Conservation (phyloP, 2,797 vertebrate species). For the Sebastes vulpes region DNA sequence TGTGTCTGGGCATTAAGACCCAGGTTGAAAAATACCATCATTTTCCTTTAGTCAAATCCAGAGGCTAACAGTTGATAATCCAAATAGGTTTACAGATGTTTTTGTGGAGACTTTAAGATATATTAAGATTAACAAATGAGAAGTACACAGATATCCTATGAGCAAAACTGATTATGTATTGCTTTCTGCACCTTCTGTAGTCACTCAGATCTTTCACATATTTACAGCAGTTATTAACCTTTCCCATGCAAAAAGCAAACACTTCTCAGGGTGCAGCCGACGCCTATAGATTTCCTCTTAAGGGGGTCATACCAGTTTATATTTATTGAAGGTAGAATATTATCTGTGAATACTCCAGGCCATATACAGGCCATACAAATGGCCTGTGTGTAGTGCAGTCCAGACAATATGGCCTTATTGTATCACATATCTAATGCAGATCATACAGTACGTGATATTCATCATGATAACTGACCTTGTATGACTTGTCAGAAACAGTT, state of each 20-base stretch:
- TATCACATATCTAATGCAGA: neutral
- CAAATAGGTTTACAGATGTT: neutral
- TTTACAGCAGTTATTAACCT: constrained; percentile 52
- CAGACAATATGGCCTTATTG: neutral
- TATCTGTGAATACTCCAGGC: neutral
- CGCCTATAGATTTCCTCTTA: constrained; percentile 23
- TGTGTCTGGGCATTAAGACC: neutral
- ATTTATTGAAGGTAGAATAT: constrained; percentile 41
- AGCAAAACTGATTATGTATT: constrained; percentile 14
- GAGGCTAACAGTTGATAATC: neutral
- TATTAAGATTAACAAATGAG: neutral
- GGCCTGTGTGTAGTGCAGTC: neutral
- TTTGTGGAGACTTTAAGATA: neutral
- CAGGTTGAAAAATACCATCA: neutral
- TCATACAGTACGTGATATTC: neutral
- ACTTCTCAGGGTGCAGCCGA: constrained; percentile 22
- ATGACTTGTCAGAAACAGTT: neutral
- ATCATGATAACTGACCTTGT: neutral
- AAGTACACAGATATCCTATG: neutral
- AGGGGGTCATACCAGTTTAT: constrained; percentile 28
- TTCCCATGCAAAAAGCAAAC: constrained; percentile 36
- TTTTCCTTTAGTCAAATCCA: neutral
- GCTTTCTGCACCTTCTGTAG: neutral
- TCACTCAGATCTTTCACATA: constrained; percentile 11
- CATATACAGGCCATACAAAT: neutral